Evolutionary conservation across 2,113 vertebrate species (phyloP).

Genomic region (Paradisaea rubra): DNA sequence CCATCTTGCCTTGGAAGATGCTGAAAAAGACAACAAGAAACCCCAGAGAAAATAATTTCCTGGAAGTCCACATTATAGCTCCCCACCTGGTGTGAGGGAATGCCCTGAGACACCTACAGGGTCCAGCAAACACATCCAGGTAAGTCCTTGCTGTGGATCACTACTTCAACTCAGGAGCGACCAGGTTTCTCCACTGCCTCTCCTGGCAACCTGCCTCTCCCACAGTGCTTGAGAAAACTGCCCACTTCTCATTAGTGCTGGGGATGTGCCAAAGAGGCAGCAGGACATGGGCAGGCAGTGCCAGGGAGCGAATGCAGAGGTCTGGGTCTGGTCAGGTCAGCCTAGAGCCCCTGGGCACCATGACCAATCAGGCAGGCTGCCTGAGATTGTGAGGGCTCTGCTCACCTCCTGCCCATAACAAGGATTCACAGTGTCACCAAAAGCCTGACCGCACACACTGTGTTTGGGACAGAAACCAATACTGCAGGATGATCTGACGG

Average conservation of each 20-base stretch:
- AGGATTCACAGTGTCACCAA: neutral
- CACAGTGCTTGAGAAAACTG: neutral
- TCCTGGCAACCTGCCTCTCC: neutral
- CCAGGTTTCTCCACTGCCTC: neutral
- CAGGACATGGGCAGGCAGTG: neutral
- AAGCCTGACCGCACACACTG: rapidly evolving
- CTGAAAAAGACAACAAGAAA: neutral
- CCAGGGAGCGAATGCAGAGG: rapidly evolving
- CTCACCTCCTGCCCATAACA: neutral
- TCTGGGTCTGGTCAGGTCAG: neutral
- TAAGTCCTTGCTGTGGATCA: neutral
- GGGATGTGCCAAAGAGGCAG: neutral
- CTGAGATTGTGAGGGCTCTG: neutral
- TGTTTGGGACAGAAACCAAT: neutral
- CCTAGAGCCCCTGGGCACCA: neutral
- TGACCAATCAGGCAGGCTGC: neutral
- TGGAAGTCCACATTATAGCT: neutral
- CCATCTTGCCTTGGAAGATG: neutral
- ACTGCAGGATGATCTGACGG: neutral
- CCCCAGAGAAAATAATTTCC: neutral
- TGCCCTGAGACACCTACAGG: neutral
- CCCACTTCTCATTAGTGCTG: neutral
- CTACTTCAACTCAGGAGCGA: neutral
- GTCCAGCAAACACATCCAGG: neutral
- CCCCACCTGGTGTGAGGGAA: neutral